These are phyloP conservation scores for Catharus minimus DNA, from an alignment of 2,113 vertebrate species.

Conservation along the genomic window DNA sequence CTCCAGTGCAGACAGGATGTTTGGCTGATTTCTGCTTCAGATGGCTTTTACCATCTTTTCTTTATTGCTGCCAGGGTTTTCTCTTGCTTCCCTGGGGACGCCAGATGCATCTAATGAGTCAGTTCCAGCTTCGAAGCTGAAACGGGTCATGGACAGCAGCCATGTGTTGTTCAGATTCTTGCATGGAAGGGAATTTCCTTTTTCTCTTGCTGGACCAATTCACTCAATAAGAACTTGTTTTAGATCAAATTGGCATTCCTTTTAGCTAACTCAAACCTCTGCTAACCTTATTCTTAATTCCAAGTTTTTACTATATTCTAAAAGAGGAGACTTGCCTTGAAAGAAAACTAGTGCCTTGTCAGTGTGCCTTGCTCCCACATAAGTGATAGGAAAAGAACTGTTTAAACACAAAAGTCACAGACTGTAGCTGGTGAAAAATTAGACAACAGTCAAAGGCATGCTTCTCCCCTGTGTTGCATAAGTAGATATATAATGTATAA, in stretches of 20 bases:
- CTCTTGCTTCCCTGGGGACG: slow-evolving; percentile 22
- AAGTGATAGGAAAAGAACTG: not conserved
- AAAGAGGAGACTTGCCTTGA: not conserved
- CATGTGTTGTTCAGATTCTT: slow-evolving; percentile 47
- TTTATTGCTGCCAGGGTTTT: slow-evolving; percentile 37
- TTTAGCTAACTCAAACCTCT: not conserved
- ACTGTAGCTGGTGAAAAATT: not conserved
- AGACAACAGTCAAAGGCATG: not conserved
- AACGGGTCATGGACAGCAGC: slow-evolving; percentile 28
- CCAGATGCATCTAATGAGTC: slow-evolving; percentile 49
- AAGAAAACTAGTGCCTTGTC: not conserved
- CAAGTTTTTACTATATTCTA: not conserved
- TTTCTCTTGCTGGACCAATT: not conserved
- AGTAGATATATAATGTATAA: not conserved
- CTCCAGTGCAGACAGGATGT: not conserved
- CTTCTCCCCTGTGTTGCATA: not conserved
- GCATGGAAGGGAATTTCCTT: slow-evolving; percentile 7
- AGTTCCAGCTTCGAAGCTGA: slow-evolving; percentile 26
- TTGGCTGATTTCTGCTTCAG: slow-evolving; percentile 19
- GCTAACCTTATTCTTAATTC: not conserved
- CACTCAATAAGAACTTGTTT: not conserved
- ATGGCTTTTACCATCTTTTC: slow-evolving; percentile 37
- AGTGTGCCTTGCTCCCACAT: not conserved
- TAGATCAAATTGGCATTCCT: not conserved
- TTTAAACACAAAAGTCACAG: not conserved